Evolutionary conservation across 2,797 vertebrate genomes (phyloP).

Genomic region (Micrastur ruficollis): DNA sequence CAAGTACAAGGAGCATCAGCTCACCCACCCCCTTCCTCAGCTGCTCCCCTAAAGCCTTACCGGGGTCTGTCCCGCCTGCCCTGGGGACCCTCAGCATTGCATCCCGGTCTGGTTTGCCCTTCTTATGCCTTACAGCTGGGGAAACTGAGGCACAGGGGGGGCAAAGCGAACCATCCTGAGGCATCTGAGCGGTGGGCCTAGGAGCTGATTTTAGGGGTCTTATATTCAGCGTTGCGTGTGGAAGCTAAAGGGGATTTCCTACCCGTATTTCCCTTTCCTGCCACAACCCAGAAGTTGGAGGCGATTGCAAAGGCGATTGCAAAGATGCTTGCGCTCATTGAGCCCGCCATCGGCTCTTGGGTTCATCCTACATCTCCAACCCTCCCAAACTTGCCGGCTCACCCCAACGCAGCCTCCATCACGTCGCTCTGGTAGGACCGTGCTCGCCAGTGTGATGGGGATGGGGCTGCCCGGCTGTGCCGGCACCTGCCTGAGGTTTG

Average conservation of each 20-base stretch:
- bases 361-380: not conserved
- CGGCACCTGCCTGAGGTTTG: constrained; percentile 29
- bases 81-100: fast-evolving
- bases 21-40: not conserved
- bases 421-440: fast-evolving
- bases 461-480: fast-evolving
- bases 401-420: not conserved
- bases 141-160: not conserved
- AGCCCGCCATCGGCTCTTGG: not conserved
- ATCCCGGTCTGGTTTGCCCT: fast-evolving
- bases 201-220: not conserved
- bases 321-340: fast-evolving
- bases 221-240: not conserved
- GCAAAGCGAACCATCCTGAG: not conserved
- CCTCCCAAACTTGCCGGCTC: not conserved
- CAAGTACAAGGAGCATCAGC: not conserved
- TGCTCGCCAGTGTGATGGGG: fast-evolving
- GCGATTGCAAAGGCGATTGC: fast-evolving
- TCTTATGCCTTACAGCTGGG: not conserved
- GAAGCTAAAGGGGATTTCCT: not conserved
- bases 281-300: not conserved
- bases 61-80: not conserved
- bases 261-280: not conserved
- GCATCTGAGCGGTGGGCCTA: not conserved
- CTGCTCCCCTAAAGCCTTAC: not conserved